These are phyloP conservation scores for Frieseomelitta varia DNA, from an alignment of 1,140 invertebrate species.

Conservation along the genomic window DNA sequence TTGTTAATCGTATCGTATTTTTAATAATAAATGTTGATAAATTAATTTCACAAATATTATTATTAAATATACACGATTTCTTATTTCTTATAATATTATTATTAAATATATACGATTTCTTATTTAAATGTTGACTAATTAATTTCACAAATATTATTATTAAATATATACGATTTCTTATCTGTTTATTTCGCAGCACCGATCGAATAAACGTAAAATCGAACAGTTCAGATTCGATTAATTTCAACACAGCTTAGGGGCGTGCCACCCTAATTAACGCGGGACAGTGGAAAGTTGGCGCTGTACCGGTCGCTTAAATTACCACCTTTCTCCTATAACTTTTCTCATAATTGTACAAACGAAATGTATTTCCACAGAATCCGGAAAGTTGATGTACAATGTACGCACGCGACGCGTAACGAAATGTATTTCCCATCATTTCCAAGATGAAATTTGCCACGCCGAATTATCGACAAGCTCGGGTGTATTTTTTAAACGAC, in stretches of 20 bases:
- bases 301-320: neutral
- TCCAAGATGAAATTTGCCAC: neutral
- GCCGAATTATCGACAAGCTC: too few relatives aligned
- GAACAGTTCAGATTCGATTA: conserved; percentile 1
- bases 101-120: too few relatives aligned
- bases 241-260: neutral
- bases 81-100: too few relatives aligned
- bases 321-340: neutral
- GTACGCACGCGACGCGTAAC: neutral
- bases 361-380: neutral
- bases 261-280: neutral
- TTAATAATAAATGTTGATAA: too few relatives aligned
- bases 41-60: too few relatives aligned
- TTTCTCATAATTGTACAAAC: neutral
- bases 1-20: too few relatives aligned
- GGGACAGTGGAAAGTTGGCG: neutral
- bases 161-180: too few relatives aligned
- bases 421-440: neutral
- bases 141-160: too few relatives aligned
- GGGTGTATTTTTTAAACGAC: too few relatives aligned
- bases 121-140: too few relatives aligned
- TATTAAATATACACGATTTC: too few relatives aligned
- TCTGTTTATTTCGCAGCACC: too few relatives aligned
- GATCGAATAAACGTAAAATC: neutral
- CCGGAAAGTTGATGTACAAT: neutral